Conservation (phyloP, 2,113 vertebrate species). For the Phyllopteryx taeniolatus region DNA sequence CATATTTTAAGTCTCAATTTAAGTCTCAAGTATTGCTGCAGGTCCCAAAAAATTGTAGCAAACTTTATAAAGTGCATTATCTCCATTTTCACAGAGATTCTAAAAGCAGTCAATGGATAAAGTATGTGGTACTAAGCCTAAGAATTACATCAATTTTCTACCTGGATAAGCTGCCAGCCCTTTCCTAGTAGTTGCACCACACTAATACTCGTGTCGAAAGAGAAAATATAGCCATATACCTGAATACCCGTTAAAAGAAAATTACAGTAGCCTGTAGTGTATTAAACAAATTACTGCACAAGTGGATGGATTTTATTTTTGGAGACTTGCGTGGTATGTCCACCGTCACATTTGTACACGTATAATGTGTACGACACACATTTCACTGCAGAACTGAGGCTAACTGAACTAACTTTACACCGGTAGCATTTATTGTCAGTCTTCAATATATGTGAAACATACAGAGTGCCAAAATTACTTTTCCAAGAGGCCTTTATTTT, state of each 20-base stretch:
- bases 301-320: not conserved
- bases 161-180: not conserved
- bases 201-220: not conserved
- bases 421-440: too few relatives aligned
- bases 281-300: not conserved
- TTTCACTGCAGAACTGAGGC: not conserved
- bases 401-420: not conserved
- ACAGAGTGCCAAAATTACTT: too few relatives aligned
- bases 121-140: not conserved
- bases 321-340: not conserved
- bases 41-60: not conserved
- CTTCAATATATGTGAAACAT: too few relatives aligned
- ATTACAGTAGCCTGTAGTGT: not conserved
- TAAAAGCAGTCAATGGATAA: not conserved
- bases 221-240: not conserved
- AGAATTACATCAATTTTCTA: not conserved
- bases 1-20: not conserved
- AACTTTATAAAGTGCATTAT: not conserved
- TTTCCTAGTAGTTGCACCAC: not conserved
- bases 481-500: too few relatives aligned
- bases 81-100: not conserved
- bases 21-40: not conserved
- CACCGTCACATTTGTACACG: not conserved
- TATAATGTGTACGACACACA: not conserved
- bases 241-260: not conserved